Evolutionary conservation across 35 echinoderm and acorn worm species (phyloP).

Genomic region (Lytechinus variegatus): DNA sequence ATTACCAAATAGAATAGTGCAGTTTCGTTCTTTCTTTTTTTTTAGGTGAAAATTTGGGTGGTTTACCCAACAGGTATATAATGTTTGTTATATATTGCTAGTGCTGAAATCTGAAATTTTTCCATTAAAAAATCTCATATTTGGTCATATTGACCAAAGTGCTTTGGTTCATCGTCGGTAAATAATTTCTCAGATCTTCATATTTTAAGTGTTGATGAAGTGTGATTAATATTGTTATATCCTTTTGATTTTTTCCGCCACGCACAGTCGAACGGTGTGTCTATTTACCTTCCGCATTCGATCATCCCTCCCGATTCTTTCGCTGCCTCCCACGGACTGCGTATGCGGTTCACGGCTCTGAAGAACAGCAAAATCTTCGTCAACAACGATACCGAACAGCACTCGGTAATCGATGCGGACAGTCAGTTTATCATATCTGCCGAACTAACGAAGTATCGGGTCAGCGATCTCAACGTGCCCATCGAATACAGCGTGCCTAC

Average conservation of each 20-base stretch:
- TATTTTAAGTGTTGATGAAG: neutral
- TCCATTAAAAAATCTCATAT: neutral
- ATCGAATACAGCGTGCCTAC: constrained; percentile 36
- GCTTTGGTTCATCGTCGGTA: neutral
- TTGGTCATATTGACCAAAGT: neutral
- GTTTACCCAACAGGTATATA: too few species aligned
- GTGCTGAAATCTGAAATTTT: neutral
- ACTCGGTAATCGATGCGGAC: neutral
- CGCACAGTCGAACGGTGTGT: neutral
- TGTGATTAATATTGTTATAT: neutral
- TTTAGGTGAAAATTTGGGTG: too few species aligned
- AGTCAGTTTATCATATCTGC: constrained; percentile 48
- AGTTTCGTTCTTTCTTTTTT: too few species aligned
- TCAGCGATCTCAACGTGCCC: constrained; percentile 14
- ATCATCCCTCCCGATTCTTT: neutral
- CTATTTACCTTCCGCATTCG: neutral
- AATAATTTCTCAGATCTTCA: neutral
- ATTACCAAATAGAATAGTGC: too few species aligned
- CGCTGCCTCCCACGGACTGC: neutral
- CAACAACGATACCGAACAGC: neutral
- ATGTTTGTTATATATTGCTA: too few species aligned
- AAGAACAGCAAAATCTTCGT: constrained; percentile 43
- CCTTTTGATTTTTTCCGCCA: neutral
- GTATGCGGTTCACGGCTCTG: constrained; percentile 39
- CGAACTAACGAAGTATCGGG: neutral